Conservation (phyloP, 2,113 vertebrate species). For the Chloropsis cyanopogon region DNA sequence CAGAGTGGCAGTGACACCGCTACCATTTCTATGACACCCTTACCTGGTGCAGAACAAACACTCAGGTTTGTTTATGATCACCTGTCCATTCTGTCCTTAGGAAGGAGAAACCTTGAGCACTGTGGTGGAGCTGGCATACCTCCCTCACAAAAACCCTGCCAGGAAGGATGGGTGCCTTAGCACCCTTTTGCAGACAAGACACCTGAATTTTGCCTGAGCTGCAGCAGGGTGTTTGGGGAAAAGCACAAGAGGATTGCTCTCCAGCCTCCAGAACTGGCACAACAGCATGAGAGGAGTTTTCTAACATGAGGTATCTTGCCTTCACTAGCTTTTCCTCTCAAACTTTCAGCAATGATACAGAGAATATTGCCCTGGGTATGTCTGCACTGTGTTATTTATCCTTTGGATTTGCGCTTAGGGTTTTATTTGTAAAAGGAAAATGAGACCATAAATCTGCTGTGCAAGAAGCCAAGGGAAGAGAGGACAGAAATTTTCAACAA, state of each 20-base stretch:
- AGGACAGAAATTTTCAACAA: slow-evolving; percentile 19
- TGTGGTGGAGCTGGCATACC: background rate
- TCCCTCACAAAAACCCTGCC: background rate
- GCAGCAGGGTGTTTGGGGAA: background rate
- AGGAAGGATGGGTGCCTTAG: background rate
- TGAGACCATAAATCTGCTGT: slow-evolving; percentile 20
- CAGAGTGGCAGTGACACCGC: background rate
- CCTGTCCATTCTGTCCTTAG: background rate
- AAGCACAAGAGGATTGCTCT: background rate
- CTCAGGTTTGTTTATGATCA: background rate
- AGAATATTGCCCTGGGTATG: background rate
- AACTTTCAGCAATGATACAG: slow-evolving; percentile 1
- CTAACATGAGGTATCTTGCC: background rate
- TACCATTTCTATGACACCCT: background rate
- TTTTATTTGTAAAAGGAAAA: slow-evolving; percentile 51
- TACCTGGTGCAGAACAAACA: accelerated
- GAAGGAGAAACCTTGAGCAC: background rate
- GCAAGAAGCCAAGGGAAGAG: slow-evolving; percentile 7
- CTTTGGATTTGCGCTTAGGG: slow-evolving; percentile 15
- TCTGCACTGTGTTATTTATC: slow-evolving; percentile 25
- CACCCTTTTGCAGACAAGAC: background rate
- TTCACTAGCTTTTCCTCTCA: slow-evolving; percentile 23
- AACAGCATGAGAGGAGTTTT: background rate
- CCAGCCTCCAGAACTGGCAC: background rate
- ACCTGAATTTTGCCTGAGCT: background rate